phyloP scores from a whole-genome alignment of 2,113 vertebrate genomes.

The Bothrops jararaca region DNA sequence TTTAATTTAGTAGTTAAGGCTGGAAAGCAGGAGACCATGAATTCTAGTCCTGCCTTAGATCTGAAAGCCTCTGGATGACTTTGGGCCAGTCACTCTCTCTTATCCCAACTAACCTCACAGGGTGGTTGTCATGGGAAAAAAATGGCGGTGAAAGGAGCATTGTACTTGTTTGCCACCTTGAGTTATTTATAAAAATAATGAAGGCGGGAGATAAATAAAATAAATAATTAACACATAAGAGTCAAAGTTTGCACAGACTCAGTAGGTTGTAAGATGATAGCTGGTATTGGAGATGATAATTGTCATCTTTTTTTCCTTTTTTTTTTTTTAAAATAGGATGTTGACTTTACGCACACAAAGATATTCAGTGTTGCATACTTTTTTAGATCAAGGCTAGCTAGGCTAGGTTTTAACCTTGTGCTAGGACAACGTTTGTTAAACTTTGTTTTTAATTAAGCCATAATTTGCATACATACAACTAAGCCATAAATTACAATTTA shows the following conservation, averaged over 20 bases:
- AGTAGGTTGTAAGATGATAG: not conserved
- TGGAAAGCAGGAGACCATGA: not conserved
- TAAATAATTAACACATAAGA: not conserved
- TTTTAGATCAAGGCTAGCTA: not conserved
- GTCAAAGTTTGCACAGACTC: not conserved
- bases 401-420: not conserved
- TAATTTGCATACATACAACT: not conserved
- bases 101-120: not conserved
- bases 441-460: not conserved
- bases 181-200: too few relatives aligned
- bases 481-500: not conserved
- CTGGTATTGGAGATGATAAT: not conserved
- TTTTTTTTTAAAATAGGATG: not conserved
- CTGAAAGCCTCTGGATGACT: not conserved
- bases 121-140: too few relatives aligned
- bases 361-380: not conserved
- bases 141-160: too few relatives aligned
- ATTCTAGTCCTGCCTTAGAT: not conserved
- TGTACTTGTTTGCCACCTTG: too few relatives aligned
- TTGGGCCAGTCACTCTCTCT: not conserved
- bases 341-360: not conserved
- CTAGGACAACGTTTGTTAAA: not conserved
- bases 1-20: not conserved
- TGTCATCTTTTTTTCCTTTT: not conserved
- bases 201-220: too few relatives aligned